Base-by-base conservation (phyloP, 1,140 invertebrate species). In the Leptoteleia sp. region DNA sequence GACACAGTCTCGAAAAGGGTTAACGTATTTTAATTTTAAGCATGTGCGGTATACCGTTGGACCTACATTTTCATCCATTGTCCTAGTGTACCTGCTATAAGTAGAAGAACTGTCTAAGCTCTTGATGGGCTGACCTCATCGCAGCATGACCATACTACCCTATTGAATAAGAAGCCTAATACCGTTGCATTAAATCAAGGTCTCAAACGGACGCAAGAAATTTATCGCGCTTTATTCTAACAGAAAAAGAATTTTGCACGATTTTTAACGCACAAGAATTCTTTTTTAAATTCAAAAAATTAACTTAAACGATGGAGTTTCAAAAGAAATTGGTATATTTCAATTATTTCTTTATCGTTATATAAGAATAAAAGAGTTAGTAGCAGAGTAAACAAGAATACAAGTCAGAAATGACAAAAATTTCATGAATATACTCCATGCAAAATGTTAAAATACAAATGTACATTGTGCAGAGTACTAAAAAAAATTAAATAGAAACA, bases 1-100 rank as follows among this genome's bases (percentile, higher is more conserved):
- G 54, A 43, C 45, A 71, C 22, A 43, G 54, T 61, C 37, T 15
- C 15, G 8, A 40, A 37, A 72, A 72, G 68, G 57, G 68, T 61
- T 72, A 72, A 72, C 68, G 68, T 73, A 73, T 65, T 73, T 73
- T 73, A 73, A 73, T 73, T 54, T 57, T 15, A 73, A 73, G 59
- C 57, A 72, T 64, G 68, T 64, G 67, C 48, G 59, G 48, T 64
- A 37, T 55, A 73, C 59, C 59, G 70, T 73, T 73, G 59, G 40
- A 65, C 59, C 70, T 73, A 65, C 16, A 61, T 65, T 73, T 73
- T 62, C 59, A 5, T 25, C 52, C 19, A 73, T 73, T 73, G 59
- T 73, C 70, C 70, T 57, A 73, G 70, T 73, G 70, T 73, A 73
- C 59, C 70, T 73, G 70, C 59, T 52, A 12, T 50, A 73, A 42